Percentiles rank a stretch among this genome's conserved stretches.
Evolutionary conservation across 2,888 invertebrate genomes (phyloP).

Genomic region (Amiota minor): DNA sequence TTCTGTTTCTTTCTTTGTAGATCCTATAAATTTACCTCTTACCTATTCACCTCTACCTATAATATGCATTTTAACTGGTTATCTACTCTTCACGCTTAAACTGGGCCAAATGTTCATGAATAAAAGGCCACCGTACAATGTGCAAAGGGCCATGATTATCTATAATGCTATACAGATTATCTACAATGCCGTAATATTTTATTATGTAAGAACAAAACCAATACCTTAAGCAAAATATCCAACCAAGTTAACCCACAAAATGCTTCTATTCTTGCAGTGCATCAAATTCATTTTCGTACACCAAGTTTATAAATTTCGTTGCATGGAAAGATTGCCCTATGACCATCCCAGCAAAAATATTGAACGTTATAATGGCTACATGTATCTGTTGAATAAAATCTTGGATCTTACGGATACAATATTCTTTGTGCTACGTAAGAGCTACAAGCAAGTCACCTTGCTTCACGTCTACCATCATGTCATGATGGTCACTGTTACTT

Average conservation of each 20-base stretch:
- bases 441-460: conserved; percentile 79
- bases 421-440: conserved; percentile 81
- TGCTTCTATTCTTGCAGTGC: conserved; percentile 13
- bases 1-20: too few relatives aligned
- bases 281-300: conserved; percentile 1
- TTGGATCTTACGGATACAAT: conserved; percentile 80
- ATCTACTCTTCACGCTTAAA: conserved; percentile 76
- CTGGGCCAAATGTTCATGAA: conserved; percentile 83
- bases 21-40: not conserved
- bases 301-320: not conserved
- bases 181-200: conserved; percentile 76
- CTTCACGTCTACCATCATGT: conserved; percentile 83
- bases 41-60: conserved; percentile 11
- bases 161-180: conserved; percentile 81
- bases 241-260: too few relatives aligned
- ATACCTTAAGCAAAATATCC: too few relatives aligned
- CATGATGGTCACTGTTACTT: conserved; percentile 79
- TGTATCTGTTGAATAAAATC: conserved; percentile 78
- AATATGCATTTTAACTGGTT: conserved; percentile 9
- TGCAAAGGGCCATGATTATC: conserved; percentile 78
- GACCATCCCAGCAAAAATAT: not conserved
- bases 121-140: conserved; percentile 77
- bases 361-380: conserved; percentile 72
- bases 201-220: conserved; percentile 73
- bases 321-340: not conserved